phyloP scores from a whole-genome alignment of 2,113 vertebrate genomes.

The Cyanoderma ruficeps region DNA sequence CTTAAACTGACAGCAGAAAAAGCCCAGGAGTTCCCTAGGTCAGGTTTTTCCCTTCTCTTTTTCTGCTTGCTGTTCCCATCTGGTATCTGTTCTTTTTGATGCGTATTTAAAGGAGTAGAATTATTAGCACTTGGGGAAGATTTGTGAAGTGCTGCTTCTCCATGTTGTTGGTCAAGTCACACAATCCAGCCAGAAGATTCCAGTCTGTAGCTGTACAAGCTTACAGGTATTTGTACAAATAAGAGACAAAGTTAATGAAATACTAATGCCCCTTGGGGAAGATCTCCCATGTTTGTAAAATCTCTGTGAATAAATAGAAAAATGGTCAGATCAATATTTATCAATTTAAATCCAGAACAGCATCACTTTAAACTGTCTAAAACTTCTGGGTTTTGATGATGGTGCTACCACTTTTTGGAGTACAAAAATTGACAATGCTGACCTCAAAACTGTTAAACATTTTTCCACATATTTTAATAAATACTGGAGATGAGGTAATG shows the following conservation, averaged over 20 bases:
- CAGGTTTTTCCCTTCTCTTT: background rate
- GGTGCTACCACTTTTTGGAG: background rate
- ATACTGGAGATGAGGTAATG: background rate
- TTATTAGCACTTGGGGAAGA: background rate
- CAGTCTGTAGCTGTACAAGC: background rate
- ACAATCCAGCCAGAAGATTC: background rate
- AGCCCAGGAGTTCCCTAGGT: background rate
- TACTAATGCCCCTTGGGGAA: background rate
- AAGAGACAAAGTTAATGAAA: background rate
- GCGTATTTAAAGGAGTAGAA: background rate
- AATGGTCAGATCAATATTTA: background rate
- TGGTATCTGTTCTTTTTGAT: background rate
- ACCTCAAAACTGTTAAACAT: background rate
- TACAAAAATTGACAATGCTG: background rate
- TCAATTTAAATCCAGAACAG: background rate
- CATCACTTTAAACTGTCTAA: background rate
- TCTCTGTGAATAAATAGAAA: background rate
- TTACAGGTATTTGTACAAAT: background rate
- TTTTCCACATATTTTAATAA: background rate
- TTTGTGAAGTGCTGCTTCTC: background rate
- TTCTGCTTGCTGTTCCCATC: background rate
- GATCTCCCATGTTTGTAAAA: background rate
- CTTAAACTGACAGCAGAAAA: constrained; percentile 54
- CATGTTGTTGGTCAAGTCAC: rapidly evolving
- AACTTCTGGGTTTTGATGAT: background rate